A percentile compares a stretch with the other conserved stretches of the same genome.
phyloP scores from a whole-genome alignment of 2,113 vertebrate genomes.

The Ptyas mucosa region DNA sequence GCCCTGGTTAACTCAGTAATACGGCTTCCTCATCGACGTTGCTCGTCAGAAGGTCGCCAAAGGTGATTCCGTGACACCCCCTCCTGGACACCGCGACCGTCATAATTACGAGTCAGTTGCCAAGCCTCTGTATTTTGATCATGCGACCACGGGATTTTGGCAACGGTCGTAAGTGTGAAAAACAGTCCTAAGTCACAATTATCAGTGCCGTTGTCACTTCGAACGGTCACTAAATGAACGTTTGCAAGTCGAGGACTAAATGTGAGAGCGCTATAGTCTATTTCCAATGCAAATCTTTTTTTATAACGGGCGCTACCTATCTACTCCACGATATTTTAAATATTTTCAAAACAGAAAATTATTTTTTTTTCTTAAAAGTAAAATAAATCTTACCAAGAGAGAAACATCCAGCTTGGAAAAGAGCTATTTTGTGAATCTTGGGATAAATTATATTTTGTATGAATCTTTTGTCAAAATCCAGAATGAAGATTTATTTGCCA shows the following conservation, averaged over 20 bases:
- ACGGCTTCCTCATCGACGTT: too few species aligned
- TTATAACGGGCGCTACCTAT: accelerated
- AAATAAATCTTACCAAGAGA: neutral
- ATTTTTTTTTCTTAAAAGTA: neutral
- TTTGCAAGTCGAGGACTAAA: neutral
- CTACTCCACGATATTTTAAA: neutral
- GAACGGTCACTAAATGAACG: neutral
- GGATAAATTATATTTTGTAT: neutral
- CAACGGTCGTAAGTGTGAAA: too few species aligned
- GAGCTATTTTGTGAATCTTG: neutral
- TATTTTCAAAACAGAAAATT: neutral
- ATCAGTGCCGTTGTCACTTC: neutral
- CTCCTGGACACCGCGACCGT: too few species aligned
- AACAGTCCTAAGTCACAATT: too few species aligned
- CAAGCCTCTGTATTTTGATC: too few species aligned
- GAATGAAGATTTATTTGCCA: neutral
- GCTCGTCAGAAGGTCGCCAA: too few species aligned
- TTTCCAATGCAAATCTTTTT: neutral
- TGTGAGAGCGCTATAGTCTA: too few species aligned
- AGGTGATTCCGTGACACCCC: too few species aligned
- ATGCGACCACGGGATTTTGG: too few species aligned
- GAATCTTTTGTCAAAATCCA: neutral
- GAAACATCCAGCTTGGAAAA: neutral
- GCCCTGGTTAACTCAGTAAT: accelerated
- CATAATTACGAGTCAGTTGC: too few species aligned